A percentile compares a stretch with the other conserved stretches of the same genome.
Conservation (phyloP, 2,113 vertebrate species). For the Pomatorhinus ruficollis region DNA sequence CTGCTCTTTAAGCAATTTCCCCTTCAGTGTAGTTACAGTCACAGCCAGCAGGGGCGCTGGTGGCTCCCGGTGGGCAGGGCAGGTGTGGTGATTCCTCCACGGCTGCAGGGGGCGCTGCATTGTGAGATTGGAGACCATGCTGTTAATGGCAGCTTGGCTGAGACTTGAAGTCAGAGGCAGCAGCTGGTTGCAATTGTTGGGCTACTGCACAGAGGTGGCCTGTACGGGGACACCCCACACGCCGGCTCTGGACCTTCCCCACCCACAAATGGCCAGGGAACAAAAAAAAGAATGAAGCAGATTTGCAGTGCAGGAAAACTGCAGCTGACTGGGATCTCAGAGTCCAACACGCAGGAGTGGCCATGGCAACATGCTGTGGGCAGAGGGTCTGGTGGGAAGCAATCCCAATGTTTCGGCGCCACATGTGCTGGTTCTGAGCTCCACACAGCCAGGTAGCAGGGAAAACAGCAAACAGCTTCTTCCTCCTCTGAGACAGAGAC, state of each 20-base stretch:
- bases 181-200: accelerated
- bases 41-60: not conserved
- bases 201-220: not conserved
- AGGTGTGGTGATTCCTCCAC: accelerated
- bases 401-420: accelerated
- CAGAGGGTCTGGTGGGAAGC: accelerated
- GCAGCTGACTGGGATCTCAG: not conserved
- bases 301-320: not conserved
- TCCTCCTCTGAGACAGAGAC: not conserved
- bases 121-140: accelerated
- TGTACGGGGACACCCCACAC: accelerated
- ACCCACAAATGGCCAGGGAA: not conserved
- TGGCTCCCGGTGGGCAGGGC: accelerated
- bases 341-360: not conserved
- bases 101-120: accelerated
- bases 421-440: not conserved
- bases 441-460: too few species aligned
- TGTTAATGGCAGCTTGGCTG: accelerated
- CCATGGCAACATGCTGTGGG: accelerated
- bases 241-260: accelerated
- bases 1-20: not conserved
- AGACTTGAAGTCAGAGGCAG: too few species aligned
- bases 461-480: not conserved
- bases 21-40: accelerated
- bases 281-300: not conserved